These are phyloP conservation scores for Pogonus chalceus DNA, from an alignment of 1,140 invertebrate genomes.

Conservation along the genomic window DNA sequence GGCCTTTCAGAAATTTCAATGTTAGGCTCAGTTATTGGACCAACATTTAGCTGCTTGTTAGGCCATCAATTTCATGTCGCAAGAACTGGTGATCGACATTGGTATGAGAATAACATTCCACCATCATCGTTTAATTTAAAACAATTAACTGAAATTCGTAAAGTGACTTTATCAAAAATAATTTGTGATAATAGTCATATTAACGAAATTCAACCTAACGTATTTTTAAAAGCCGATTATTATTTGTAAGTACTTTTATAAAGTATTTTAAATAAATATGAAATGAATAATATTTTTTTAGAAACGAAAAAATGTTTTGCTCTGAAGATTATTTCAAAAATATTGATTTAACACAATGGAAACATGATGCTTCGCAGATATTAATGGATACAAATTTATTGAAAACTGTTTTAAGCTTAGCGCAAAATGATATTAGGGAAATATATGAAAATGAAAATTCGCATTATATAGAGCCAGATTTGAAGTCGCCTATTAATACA, in stretches of 20 bases:
- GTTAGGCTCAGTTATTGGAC: conserved; percentile 61
- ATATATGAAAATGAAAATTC: conserved; percentile 18
- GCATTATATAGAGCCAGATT: conserved; percentile 29
- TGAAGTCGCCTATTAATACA: conserved; percentile 38
- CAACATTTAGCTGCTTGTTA: conserved; percentile 77
- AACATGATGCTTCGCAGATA: conserved; percentile 31
- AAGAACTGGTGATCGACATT: conserved; percentile 7
- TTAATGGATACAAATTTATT: conserved; percentile 22
- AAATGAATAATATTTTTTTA: conserved; percentile 15
- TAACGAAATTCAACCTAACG: conserved; percentile 46
- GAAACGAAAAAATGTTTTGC: conserved; percentile 39
- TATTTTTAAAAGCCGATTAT: conserved; percentile 43
- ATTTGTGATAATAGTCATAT: conserved; percentile 67
- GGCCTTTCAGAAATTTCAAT: conserved; percentile 62
- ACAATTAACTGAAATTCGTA: conserved; percentile 80
- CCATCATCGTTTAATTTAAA: conserved; percentile 70
- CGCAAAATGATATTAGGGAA: conserved; percentile 16
- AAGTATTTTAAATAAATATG: background rate
- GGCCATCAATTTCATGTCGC: conserved; percentile 49
- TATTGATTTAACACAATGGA: conserved; percentile 34
- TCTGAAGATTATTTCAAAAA: conserved; percentile 24
- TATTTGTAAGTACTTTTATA: conserved; percentile 37
- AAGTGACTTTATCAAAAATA: conserved; percentile 74
- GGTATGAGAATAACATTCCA: conserved; percentile 73
- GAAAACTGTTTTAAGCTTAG: conserved; percentile 14